These are phyloP conservation scores for Hypsibius dujardini DNA, from an alignment of 1,140 invertebrate species.

Conservation along the genomic window DNA sequence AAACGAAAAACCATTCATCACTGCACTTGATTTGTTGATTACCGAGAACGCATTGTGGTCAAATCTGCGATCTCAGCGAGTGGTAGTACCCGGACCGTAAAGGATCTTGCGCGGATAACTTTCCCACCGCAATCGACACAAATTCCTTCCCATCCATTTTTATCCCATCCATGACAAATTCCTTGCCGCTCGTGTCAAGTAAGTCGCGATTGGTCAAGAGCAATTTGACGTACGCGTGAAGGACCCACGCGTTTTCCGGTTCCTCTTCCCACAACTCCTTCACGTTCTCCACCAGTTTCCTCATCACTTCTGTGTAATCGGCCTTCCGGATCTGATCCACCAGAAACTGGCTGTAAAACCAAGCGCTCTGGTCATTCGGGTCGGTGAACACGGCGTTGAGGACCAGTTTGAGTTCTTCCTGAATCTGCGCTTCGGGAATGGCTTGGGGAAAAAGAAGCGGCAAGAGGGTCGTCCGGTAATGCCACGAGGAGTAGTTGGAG, in stretches of 20 bases:
- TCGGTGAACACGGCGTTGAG: constrained; percentile 88
- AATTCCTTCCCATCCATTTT: no score
- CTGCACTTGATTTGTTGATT: no score
- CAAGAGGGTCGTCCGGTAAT: constrained; percentile 78
- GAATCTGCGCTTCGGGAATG: constrained; percentile 35
- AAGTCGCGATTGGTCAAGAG: not conserved
- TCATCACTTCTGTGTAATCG: not conserved
- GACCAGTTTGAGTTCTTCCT: constrained; percentile 61
- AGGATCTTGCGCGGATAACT: no score
- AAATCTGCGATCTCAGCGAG: no score
- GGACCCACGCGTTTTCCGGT: not conserved
- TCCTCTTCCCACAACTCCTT: not conserved
- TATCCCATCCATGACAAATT: not conserved
- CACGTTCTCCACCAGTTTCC: not conserved
- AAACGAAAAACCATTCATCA: no score
- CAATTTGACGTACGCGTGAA: not conserved
- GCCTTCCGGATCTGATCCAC: constrained; percentile 38
- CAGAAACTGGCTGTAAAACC: constrained; percentile 93
- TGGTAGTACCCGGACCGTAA: no score
- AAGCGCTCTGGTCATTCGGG: constrained; percentile 85
- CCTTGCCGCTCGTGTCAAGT: not conserved
- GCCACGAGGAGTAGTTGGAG: constrained; percentile 97
- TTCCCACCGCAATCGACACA: no score
- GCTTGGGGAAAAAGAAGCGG: constrained; percentile 50
- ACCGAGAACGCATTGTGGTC: no score